These are phyloP conservation scores for Burhinus bistriatus DNA, from an alignment of 2,113 vertebrate genomes.

Conservation along the genomic window DNA sequence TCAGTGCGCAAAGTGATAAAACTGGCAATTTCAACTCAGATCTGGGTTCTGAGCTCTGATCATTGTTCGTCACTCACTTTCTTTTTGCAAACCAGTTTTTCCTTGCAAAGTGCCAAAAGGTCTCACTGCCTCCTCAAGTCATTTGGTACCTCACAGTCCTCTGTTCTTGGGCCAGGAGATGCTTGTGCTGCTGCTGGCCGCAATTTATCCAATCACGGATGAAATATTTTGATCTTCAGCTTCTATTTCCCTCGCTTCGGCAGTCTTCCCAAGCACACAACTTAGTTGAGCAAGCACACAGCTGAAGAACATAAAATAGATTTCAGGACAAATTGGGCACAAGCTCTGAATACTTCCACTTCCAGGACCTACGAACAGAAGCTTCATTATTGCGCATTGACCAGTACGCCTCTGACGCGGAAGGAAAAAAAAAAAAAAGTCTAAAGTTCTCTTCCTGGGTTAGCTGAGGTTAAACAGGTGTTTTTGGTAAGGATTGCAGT, in stretches of 20 bases:
- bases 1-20: background rate
- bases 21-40: background rate
- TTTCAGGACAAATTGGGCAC: background rate
- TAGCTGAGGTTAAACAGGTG: conserved; percentile 69
- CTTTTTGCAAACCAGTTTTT: background rate
- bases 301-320: background rate
- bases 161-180: background rate
- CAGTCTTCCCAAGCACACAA: background rate
- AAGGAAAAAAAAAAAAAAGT: background rate
- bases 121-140: background rate
- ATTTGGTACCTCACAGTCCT: background rate
- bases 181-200: background rate
- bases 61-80: background rate
- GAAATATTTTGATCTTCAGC: background rate
- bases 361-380: background rate
- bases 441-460: background rate
- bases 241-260: background rate
- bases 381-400: background rate
- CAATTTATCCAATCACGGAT: background rate
- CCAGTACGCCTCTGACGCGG: accelerated
- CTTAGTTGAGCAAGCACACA: background rate
- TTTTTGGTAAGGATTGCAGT: conserved; percentile 68
- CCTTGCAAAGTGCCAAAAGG: background rate
- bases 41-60: background rate
- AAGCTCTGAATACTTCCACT: background rate